Percentiles rank a stretch among this genome's conserved stretches.
Evolutionary conservation across 1,140 invertebrate genomes (phyloP).

Genomic region (Aphelenchoides besseyi): DNA sequence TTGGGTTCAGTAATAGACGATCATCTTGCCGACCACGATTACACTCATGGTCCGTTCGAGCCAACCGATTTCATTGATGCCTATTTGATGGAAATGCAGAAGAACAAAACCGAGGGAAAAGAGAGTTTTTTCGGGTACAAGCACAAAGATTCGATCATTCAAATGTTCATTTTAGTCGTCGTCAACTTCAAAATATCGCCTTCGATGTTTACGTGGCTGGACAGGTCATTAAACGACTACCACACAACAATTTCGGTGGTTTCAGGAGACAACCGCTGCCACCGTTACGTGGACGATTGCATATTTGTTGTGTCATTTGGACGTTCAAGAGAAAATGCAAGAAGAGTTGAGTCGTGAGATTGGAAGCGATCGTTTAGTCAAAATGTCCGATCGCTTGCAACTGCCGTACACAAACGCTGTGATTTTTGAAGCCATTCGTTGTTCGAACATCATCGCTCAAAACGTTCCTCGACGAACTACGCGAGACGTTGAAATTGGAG

Average conservation of each 20-base stretch:
- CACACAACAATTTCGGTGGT: not conserved
- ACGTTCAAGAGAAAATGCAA: constrained; percentile 24
- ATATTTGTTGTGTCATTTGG: constrained; percentile 22
- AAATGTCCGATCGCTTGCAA: not conserved
- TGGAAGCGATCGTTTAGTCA: constrained; percentile 21
- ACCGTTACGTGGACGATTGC: constrained; percentile 23
- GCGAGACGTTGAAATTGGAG: not conserved
- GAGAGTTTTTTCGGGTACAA: not conserved
- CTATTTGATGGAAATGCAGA: constrained; percentile 20
- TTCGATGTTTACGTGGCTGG: constrained; percentile 23
- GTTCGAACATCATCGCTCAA: constrained; percentile 5
- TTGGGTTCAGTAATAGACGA: not conserved
- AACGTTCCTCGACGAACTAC: not conserved
- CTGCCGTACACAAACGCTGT: constrained; percentile 32
- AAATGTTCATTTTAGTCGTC: too few species aligned
- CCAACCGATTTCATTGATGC: constrained; percentile 27
- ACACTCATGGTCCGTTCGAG: not conserved
- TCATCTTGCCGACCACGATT: constrained; percentile 3
- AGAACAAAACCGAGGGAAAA: not conserved
- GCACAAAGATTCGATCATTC: too few species aligned
- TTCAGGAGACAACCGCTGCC: constrained; percentile 20
- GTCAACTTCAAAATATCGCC: not conserved
- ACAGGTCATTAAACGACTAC: not conserved
- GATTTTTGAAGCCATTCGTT: constrained; percentile 10
- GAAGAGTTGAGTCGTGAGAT: constrained; percentile 22